Evolutionary conservation across 2,888 invertebrate species (phyloP).

Genomic region (Drosophila acutilabella): DNA sequence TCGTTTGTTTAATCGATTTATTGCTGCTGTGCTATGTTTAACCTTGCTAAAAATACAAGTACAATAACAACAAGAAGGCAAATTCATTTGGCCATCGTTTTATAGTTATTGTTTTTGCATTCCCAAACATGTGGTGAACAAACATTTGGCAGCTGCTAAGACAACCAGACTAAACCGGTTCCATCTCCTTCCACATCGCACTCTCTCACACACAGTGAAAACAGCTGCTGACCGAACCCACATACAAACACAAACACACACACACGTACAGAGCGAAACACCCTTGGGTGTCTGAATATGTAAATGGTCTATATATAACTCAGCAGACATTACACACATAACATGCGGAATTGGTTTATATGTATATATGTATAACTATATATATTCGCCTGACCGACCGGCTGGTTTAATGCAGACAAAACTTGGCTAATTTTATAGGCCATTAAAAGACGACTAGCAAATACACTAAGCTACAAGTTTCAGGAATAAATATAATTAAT

Average conservation of each 20-base stretch:
- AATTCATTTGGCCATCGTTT: conserved; percentile 23
- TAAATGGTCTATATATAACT: conserved; percentile 37
- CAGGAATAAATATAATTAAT: no score
- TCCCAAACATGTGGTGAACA: conserved; percentile 65
- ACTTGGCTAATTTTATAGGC: not conserved
- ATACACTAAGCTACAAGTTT: conserved; percentile 12
- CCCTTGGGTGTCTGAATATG: conserved; percentile 8
- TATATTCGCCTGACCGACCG: conserved; percentile 8
- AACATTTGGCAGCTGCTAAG: conserved; percentile 60
- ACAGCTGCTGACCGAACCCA: conserved; percentile 50
- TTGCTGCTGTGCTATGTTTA: conserved; percentile 46
- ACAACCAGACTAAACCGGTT: conserved; percentile 56
- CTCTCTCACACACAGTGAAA: conserved; percentile 23
- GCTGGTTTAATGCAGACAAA: conserved; percentile 56
- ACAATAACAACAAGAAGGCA: conserved; percentile 34
- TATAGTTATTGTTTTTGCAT: conserved; percentile 18
- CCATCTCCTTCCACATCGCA: conserved; percentile 14
- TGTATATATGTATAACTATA: conserved; percentile 27
- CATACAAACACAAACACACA: conserved; percentile 1
- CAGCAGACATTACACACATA: conserved; percentile 43
- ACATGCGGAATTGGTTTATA: conserved; percentile 33
- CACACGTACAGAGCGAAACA: conserved; percentile 1
- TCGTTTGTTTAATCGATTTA: conserved; percentile 74
- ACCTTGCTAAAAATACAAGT: conserved; percentile 66
- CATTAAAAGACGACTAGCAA: not conserved